Conservation (phyloP, 2,888 invertebrate genomes). For the Pherbina coryleti region DNA sequence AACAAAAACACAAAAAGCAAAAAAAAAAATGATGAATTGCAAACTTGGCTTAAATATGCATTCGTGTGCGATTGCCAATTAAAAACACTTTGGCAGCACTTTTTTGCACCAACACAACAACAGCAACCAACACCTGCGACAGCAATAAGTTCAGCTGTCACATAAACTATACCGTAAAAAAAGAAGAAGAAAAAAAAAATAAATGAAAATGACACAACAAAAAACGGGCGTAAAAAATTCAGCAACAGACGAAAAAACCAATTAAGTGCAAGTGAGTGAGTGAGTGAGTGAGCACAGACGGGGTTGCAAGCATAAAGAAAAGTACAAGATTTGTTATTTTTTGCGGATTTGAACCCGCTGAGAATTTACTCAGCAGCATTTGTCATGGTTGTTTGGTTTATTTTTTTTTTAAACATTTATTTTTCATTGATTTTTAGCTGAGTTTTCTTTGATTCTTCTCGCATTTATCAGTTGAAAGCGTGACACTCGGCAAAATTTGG, state of each 20-base stretch:
- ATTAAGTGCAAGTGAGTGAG: slow-evolving; percentile 6
- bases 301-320: neutral
- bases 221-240: neutral
- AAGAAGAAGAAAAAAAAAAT: neutral
- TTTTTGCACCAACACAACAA: neutral
- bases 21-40: too few relatives aligned
- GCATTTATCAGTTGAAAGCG: too few relatives aligned
- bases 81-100: neutral
- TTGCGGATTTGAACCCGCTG: neutral
- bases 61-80: too few relatives aligned
- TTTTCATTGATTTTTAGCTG: too few relatives aligned
- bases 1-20: too few relatives aligned
- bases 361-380: neutral
- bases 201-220: neutral
- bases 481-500: too few relatives aligned
- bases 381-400: neutral
- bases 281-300: neutral
- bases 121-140: slow-evolving; percentile 1
- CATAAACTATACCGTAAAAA: neutral
- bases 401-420: neutral
- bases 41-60: too few relatives aligned
- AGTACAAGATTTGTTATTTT: neutral
- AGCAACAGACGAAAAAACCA: neutral
- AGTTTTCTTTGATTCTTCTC: neutral
- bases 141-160: slow-evolving; percentile 12